Percentiles rank a stretch among this genome's conserved stretches.
phyloP scores from a whole-genome alignment of 2,888 invertebrate species.

The Torymus tubicola region DNA sequence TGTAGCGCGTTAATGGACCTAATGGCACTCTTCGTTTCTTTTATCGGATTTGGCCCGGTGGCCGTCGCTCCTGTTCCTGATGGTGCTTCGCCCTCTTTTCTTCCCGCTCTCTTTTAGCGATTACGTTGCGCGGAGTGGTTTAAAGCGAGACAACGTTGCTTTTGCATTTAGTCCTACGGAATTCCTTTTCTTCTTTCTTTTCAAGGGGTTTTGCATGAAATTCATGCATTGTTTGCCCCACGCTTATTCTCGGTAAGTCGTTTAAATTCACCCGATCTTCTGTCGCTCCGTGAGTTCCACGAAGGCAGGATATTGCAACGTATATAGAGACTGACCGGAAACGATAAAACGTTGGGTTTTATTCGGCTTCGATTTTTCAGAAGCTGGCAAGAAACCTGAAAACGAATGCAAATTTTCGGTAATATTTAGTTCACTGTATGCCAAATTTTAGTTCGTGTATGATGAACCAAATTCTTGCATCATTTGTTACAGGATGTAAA shows the following conservation, averaged over 20 bases:
- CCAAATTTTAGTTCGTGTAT: no score
- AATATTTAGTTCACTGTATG: no score
- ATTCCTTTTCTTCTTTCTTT: no score
- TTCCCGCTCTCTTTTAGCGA: neutral
- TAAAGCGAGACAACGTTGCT: neutral
- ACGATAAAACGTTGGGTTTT: conserved; percentile 28
- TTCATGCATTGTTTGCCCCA: conserved; percentile 17
- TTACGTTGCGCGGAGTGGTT: neutral
- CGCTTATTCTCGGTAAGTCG: conserved; percentile 1
- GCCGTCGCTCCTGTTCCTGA: neutral
- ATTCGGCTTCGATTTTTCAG: conserved; percentile 9
- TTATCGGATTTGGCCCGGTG: conserved; percentile 34
- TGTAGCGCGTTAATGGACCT: conserved; percentile 51
- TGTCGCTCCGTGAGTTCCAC: neutral
- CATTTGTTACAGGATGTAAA: no score
- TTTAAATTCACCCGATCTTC: conserved; percentile 40
- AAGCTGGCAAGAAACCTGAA: no score
- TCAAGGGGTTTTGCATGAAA: neutral
- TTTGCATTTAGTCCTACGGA: no score
- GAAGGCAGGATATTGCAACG: conserved; percentile 40
- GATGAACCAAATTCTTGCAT: no score
- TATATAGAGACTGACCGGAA: conserved; percentile 17
- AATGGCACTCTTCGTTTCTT: conserved; percentile 50
- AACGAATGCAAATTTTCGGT: no score
- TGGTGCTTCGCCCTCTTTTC: neutral